A percentile compares a stretch with the other conserved stretches of the same genome.
phyloP scores from a whole-genome alignment of 2,888 invertebrate species.

The Metellina segmentata region DNA sequence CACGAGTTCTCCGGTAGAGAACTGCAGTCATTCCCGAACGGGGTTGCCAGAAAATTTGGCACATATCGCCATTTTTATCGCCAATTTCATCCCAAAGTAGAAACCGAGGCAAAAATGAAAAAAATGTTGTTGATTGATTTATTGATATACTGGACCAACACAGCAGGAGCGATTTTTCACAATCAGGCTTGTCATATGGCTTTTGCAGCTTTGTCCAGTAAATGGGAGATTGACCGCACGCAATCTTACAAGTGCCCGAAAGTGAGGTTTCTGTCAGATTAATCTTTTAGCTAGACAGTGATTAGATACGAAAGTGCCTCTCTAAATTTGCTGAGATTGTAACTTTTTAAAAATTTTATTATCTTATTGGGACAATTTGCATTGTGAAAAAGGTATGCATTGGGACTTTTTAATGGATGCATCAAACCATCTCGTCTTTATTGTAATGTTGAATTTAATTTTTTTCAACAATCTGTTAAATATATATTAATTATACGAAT shows the following conservation, averaged over 20 bases:
- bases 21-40: conserved; percentile 56
- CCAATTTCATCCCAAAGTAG: conserved; percentile 11
- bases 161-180: neutral
- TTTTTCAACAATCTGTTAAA: too few species aligned
- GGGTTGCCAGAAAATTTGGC: conserved; percentile 46
- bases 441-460: too few species aligned
- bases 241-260: neutral
- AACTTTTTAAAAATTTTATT: neutral
- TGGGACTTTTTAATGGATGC: too few species aligned
- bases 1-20: conserved; percentile 61
- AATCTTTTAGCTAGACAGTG: too few species aligned
- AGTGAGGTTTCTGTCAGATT: neutral
- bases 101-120: neutral
- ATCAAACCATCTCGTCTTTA: too few species aligned
- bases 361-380: too few species aligned
- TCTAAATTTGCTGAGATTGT: neutral
- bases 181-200: neutral
- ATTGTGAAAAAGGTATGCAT: too few species aligned
- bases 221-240: neutral
- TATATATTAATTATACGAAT: too few species aligned
- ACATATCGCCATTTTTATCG: conserved; percentile 35
- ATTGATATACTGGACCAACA: neutral
- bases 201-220: neutral
- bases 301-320: neutral
- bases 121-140: neutral